Base-by-base conservation (phyloP, 2,113 vertebrate species). In the Neotoma lepida region DNA sequence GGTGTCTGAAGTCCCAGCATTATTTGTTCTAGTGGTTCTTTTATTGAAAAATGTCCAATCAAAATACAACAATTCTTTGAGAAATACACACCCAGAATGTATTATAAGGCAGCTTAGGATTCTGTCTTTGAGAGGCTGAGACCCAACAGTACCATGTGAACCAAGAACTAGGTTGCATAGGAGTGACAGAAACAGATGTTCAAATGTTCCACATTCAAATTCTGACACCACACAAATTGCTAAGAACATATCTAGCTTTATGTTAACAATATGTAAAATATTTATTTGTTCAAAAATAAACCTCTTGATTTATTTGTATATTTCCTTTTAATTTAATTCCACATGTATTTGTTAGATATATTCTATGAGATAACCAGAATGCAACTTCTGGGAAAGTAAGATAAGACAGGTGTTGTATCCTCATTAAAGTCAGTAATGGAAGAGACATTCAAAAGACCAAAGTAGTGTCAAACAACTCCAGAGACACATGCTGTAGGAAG, bases 261-360 rank as follows among this genome's bases (percentile, higher is more conserved):
- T 28, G 14, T 39, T 70, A 54, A 56, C 26, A 71, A 17, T 54
- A 70, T 56, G 22, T 30, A 56, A 87, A 90, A 56, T 44, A 90
- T 73, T 91, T 66, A 63, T 33, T 77, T 30, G 2, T 87, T 95
- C 33, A 94, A 88, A 94, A 90, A 84, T 92, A 56, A 90, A 51
- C 22, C n/a, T 44, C 64, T 73, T 86, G 10, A 63, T 76, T 70
- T 80, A 39, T 78, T 91, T 6, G 64, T 77, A 39, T 84, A 61
- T 91, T 93, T 93, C 4, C 46, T 56, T 44, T 89, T 91, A 73
- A 91, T 74, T 82, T 73, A 92, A 70, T 87, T 91, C 9, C 78
- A 68, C 4, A 84, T 70, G 74, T 68, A 82, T 68, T 91, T 92
- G 18, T 86, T 88, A 66, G 35, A 2, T 78, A 70, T 84, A 73